phyloP scores from a whole-genome alignment of 1,140 invertebrate genomes.

The Camponotus vicinus region DNA sequence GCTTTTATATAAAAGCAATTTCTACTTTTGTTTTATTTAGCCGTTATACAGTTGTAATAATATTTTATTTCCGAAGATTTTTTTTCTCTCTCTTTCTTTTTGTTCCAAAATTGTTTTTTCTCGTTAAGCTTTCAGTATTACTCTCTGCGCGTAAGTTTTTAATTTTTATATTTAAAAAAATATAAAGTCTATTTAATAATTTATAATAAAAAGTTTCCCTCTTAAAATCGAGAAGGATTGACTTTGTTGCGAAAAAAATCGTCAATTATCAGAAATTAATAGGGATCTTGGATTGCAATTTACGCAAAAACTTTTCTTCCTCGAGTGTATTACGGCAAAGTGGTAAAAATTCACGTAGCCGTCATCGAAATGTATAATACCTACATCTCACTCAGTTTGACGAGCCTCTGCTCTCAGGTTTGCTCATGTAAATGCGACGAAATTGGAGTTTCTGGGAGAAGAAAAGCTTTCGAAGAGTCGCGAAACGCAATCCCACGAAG shows the following conservation, averaged over 20 bases:
- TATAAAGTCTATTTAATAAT: background rate
- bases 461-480: conserved; percentile 52
- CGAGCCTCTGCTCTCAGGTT: conserved; percentile 52
- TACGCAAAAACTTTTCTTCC: conserved; percentile 22
- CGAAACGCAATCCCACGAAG: conserved; percentile 17
- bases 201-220: background rate
- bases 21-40: background rate
- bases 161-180: background rate
- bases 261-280: conserved; percentile 27
- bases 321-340: conserved; percentile 15
- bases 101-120: background rate
- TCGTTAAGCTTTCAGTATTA: background rate
- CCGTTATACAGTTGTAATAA: background rate
- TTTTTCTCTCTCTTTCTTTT: background rate
- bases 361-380: conserved; percentile 43
- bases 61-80: background rate
- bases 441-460: conserved; percentile 58
- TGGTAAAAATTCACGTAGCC: conserved; percentile 28
- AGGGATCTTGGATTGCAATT: conserved; percentile 32
- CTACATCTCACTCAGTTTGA: conserved; percentile 42
- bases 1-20: background rate
- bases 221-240: background rate
- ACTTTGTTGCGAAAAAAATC: background rate
- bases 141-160: background rate
- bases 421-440: conserved; percentile 56